Base-by-base conservation (phyloP, 2,888 invertebrate species). In the Drosophila setosimentum region DNA sequence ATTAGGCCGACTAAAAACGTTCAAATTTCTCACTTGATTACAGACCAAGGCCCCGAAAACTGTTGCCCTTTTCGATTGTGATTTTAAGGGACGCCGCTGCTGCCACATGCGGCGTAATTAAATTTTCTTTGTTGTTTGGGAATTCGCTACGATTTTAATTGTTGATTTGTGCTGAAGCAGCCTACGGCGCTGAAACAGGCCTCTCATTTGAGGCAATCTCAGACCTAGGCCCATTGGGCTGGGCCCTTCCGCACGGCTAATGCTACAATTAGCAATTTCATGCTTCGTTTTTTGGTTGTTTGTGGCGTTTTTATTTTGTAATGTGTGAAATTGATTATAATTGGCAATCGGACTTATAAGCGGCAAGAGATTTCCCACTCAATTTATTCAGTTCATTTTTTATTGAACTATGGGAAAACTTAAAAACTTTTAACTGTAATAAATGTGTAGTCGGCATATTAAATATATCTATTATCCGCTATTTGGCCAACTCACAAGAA, bases 61-160 rank as follows among this genome's bases (percentile, higher is more conserved):
- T 53, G 49, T 72, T 68, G 63, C 65, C 70, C 73, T 70, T 55
- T 80, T 65, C 69, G 37, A 65, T 33, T 66, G 49, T 68, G 66
- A 73, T 72, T 74, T 75, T 62, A 80, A 85, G 76, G 87, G 83
- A 74, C 76, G 74, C 37, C 68, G 58, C 51, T 65, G 54, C 65
- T 74, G 76, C 87, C 87, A 78, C 87, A 89, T 89, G 87, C 68
- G 80, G 87, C 72, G 83, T 89, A 87, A 87, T 87, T 87, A 87
- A 89, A 87, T 87, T 87, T 83, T 69, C 80, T 89, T 87, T 89
- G 83, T 84, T 85, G 79, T 71, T 75, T 87, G 82, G 83, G 80
- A 86, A 86, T 88, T 86, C 82, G 85, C 85, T 86, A 86, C 85
- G 85, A 86, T 78, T 86, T 86, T 86, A 86, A 86, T 86, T 86